Evolutionary conservation across 2,888 invertebrate species (phyloP).

Genomic region (Ophraella communa): DNA sequence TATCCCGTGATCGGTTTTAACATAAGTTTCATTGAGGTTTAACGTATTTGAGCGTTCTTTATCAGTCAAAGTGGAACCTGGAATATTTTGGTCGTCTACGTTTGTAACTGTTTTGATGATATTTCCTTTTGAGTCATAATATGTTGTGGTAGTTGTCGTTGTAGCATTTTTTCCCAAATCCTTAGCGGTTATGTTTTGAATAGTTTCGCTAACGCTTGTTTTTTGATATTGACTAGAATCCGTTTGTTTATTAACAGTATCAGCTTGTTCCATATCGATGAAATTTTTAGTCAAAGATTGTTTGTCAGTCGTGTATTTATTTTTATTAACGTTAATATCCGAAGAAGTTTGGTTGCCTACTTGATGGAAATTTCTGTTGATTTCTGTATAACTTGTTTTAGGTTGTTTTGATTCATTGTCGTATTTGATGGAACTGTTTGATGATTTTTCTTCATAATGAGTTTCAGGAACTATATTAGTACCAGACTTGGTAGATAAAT

Average conservation of each 20-base stretch:
- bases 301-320: slow-evolving; percentile 26
- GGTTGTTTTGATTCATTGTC: slow-evolving; percentile 61
- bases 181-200: slow-evolving; percentile 32
- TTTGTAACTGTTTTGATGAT: slow-evolving; percentile 53
- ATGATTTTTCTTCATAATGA: slow-evolving; percentile 63
- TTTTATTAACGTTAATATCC: slow-evolving; percentile 44
- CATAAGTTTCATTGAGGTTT: slow-evolving; percentile 9
- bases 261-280: slow-evolving; percentile 38
- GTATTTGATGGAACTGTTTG: slow-evolving; percentile 64
- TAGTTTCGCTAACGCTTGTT: slow-evolving; percentile 18
- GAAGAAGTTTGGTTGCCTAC: slow-evolving; percentile 53
- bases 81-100: slow-evolving; percentile 45
- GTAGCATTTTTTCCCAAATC: slow-evolving; percentile 38
- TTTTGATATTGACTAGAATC: slow-evolving; percentile 21
- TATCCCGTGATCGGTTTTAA: slow-evolving; percentile 7
- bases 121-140: slow-evolving; percentile 58
- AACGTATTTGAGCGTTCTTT: background rate
- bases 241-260: slow-evolving; percentile 30
- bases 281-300: slow-evolving; percentile 37
- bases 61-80: slow-evolving; percentile 25
- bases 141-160: slow-evolving; percentile 54
- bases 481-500: slow-evolving; percentile 63
- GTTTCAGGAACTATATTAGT: slow-evolving; percentile 67
- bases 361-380: slow-evolving; percentile 57
- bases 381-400: slow-evolving; percentile 60